Evolutionary conservation across 2,797 vertebrate species (phyloP).

Genomic region (Gadopsis bispinosus): DNA sequence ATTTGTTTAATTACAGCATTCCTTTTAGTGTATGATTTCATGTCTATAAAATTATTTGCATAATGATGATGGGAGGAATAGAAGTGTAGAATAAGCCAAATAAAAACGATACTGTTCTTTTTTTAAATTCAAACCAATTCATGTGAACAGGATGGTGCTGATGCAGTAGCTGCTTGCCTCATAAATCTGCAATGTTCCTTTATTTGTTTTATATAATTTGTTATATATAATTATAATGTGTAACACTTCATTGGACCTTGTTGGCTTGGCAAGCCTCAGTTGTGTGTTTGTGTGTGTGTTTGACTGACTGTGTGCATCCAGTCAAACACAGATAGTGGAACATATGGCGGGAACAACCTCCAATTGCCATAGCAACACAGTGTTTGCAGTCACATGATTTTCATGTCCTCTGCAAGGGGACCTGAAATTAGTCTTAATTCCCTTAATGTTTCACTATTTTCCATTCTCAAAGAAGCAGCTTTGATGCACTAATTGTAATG

Average conservation of each 20-base stretch:
- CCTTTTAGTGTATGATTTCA: not conserved
- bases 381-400: slow-evolving; percentile 64
- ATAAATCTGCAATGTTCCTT: slow-evolving; percentile 29
- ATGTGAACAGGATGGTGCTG: slow-evolving; percentile 18
- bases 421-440: slow-evolving; percentile 32
- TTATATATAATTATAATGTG: too few species aligned
- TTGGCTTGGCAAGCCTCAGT: not conserved
- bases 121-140: not conserved
- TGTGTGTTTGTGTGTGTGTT: slow-evolving; percentile 16
- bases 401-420: slow-evolving; percentile 55
- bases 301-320: slow-evolving; percentile 41
- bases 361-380: slow-evolving; percentile 81
- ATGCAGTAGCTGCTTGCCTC: slow-evolving; percentile 9
- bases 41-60: slow-evolving; percentile 1
- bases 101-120: not conserved
- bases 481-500: not conserved
- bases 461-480: not conserved
- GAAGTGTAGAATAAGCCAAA: not conserved
- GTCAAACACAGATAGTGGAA: slow-evolving; percentile 50
- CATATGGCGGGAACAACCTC: slow-evolving; percentile 75
- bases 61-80: not conserved
- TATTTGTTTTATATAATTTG: not conserved
- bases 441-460: slow-evolving; percentile 4
- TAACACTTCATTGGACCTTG: slow-evolving; percentile 1
- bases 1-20: slow-evolving; percentile 3